A percentile compares a stretch with the other conserved stretches of the same genome.
These are phyloP conservation scores for Pitangus sulphuratus DNA, from an alignment of 2,797 vertebrate genomes.

Conservation along the genomic window DNA sequence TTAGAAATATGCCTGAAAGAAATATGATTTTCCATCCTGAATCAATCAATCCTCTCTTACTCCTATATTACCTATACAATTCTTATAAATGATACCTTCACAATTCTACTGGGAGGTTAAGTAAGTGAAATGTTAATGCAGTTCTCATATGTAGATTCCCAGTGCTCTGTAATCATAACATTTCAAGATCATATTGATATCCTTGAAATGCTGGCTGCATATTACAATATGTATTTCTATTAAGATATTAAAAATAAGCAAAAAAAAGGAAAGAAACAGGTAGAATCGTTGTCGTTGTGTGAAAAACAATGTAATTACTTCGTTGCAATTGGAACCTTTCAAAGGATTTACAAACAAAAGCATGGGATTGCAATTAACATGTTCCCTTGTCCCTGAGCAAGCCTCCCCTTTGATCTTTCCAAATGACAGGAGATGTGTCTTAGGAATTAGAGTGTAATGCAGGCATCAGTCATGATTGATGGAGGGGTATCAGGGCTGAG, in stretches of 20 bases:
- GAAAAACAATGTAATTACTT: conserved; percentile 37
- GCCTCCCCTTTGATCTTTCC: conserved; percentile 69
- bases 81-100: conserved; percentile 29
- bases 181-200: conserved; percentile 30
- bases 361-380: conserved; percentile 30
- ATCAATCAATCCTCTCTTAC: conserved; percentile 43
- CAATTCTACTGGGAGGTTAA: conserved; percentile 44
- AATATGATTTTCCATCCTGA: conserved; percentile 46
- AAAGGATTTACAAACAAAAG: conserved; percentile 50
- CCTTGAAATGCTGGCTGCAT: background rate
- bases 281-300: background rate
- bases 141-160: conserved; percentile 37
- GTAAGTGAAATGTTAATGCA: conserved; percentile 51
- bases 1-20: conserved; percentile 56
- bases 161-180: background rate
- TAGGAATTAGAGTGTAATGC: conserved; percentile 77
- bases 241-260: background rate
- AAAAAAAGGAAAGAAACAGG: background rate
- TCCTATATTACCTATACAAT: conserved; percentile 29
- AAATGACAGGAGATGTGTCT: conserved; percentile 71
- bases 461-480: conserved; percentile 79
- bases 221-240: background rate
- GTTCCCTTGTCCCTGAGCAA: conserved; percentile 39
- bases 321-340: background rate
- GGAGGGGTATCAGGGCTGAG: conserved; percentile 41